phyloP scores from a whole-genome alignment of 2,797 vertebrate species.

The Amazonetta brasiliensis region DNA sequence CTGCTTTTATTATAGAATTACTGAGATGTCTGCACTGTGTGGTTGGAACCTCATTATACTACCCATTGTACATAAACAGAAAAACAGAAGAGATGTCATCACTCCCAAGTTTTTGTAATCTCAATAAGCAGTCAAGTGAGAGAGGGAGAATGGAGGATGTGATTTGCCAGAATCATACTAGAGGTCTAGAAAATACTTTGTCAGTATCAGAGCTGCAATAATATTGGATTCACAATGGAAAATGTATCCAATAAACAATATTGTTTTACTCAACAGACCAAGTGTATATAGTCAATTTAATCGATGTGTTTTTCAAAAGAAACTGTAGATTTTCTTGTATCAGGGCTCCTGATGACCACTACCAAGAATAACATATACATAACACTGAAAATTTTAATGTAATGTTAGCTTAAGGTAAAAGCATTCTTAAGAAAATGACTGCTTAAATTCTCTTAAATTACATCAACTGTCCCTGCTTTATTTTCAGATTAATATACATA shows the following conservation, averaged over 20 bases:
- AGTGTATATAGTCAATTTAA: background rate
- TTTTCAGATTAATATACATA: background rate
- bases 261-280: background rate
- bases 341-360: background rate
- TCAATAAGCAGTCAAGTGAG: background rate
- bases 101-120: background rate
- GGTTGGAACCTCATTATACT: background rate
- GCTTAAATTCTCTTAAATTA: background rate
- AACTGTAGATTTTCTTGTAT: background rate
- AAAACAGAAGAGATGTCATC: background rate
- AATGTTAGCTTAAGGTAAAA: background rate
- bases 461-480: background rate
- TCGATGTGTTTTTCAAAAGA: background rate
- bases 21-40: background rate
- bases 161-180: background rate
- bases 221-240: background rate
- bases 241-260: background rate
- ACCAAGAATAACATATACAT: background rate
- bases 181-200: background rate
- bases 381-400: background rate
- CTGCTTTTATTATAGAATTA: background rate
- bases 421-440: background rate
- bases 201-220: background rate
- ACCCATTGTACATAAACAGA: background rate
- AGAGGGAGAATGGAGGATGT: background rate